These are phyloP conservation scores for Epizoanthus fatuus DNA, from an alignment of 92 coral and sea anemone species.

Conservation along the genomic window DNA sequence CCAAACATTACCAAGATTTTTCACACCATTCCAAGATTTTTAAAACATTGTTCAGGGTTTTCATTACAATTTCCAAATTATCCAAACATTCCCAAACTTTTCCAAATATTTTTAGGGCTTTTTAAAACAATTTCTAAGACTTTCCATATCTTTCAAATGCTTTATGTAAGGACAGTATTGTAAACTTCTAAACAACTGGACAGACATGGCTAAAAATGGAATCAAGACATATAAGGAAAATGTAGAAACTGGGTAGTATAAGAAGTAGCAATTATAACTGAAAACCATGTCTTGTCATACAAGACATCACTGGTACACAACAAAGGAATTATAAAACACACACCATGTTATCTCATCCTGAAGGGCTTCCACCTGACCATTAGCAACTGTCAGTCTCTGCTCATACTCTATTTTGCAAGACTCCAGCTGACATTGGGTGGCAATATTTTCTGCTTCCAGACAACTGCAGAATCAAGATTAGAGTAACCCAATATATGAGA, in stretches of 20 bases:
- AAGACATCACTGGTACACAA: neutral
- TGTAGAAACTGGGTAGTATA: too few relatives aligned
- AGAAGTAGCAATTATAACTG: neutral
- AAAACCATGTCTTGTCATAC: too few relatives aligned
- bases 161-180: neutral
- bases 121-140: neutral
- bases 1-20: too few relatives aligned
- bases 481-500: too few relatives aligned
- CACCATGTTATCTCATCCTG: constrained; percentile 68
- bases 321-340: neutral
- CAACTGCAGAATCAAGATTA: constrained; percentile 35
- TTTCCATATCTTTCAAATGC: neutral
- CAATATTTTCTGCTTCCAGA: constrained; percentile 65
- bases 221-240: too few relatives aligned
- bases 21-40: too few relatives aligned
- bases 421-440: constrained; percentile 60
- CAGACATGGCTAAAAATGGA: too few relatives aligned
- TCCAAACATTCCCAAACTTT: neutral
- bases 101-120: neutral
- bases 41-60: neutral
- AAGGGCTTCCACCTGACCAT: constrained; percentile 60
- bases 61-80: neutral
- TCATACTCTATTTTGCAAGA: constrained; percentile 61
- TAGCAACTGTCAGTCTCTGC: constrained; percentile 64
- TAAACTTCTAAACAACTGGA: neutral